phyloP scores from a whole-genome alignment of 2,797 vertebrate species.

The Propithecus perrieri region DNA sequence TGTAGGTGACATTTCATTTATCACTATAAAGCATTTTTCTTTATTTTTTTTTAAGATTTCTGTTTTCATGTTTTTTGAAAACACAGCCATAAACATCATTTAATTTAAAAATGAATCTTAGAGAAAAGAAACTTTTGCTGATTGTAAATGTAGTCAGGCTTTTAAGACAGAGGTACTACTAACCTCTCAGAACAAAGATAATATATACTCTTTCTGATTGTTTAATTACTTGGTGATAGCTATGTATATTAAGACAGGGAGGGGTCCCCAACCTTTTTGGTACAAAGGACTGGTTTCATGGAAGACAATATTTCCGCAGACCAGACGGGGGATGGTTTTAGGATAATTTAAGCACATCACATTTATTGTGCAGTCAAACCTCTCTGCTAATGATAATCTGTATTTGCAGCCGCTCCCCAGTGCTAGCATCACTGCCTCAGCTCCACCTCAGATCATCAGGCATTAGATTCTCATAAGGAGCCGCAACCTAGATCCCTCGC shows the following conservation, averaged over 20 bases:
- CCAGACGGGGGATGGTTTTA: no score
- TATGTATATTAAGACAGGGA: not conserved
- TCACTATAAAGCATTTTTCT: not conserved
- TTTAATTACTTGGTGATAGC: not conserved
- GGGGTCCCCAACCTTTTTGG: no score
- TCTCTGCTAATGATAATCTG: no score
- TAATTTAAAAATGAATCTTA: not conserved
- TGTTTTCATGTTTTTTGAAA: constrained; percentile 37
- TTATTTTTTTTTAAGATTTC: not conserved
- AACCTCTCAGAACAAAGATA: not conserved
- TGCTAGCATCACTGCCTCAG: no score
- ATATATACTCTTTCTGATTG: not conserved
- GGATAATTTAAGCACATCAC: no score
- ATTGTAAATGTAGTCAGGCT: not conserved
- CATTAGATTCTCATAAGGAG: no score
- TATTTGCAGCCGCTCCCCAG: no score
- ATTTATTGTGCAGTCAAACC: no score
- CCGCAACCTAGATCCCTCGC: no score
- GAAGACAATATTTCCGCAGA: no score
- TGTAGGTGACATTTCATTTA: not conserved
- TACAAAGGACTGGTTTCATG: no score
- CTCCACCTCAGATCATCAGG: no score
- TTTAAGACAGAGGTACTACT: not conserved
- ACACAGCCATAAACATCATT: not conserved
- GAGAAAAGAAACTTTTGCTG: constrained; percentile 2